A percentile compares a stretch with the other conserved stretches of the same genome.
These are phyloP conservation scores for Clivina fossor DNA, from an alignment of 2,888 invertebrate species.

Conservation along the genomic window DNA sequence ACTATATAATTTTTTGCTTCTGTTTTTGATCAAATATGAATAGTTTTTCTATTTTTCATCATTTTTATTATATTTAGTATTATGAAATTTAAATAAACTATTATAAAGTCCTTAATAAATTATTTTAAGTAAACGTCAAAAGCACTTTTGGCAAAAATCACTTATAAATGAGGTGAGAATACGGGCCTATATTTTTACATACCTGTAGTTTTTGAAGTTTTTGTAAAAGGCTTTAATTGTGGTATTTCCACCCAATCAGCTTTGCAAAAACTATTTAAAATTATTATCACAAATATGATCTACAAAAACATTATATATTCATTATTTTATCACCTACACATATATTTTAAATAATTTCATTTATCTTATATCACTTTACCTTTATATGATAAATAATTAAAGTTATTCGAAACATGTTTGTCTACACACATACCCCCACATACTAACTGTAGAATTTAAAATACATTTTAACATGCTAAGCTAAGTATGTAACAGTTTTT, in stretches of 20 bases:
- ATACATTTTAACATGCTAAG: slow-evolving; percentile 18
- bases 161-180: too few species aligned
- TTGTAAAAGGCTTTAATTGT: slow-evolving; percentile 9
- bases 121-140: too few species aligned
- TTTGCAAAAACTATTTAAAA: background rate
- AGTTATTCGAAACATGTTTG: background rate
- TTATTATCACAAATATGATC: background rate
- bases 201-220: slow-evolving; percentile 15
- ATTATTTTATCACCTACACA: too few species aligned
- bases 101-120: too few species aligned
- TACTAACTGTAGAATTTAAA: slow-evolving; percentile 1
- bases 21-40: too few species aligned
- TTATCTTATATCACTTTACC: background rate
- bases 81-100: too few species aligned
- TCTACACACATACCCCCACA: background rate
- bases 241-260: slow-evolving; percentile 31
- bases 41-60: too few species aligned
- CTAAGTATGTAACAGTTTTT: slow-evolving; percentile 29
- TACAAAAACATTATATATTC: background rate
- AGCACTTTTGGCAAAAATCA: too few species aligned
- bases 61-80: too few species aligned
- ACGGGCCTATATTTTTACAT: too few species aligned
- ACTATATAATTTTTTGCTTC: too few species aligned
- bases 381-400: background rate
- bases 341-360: background rate